Evolutionary conservation across 2,113 vertebrate genomes (phyloP), one percentile per base, ranked within the genome.

Genomic region (Sardina pilchardus): DNA sequence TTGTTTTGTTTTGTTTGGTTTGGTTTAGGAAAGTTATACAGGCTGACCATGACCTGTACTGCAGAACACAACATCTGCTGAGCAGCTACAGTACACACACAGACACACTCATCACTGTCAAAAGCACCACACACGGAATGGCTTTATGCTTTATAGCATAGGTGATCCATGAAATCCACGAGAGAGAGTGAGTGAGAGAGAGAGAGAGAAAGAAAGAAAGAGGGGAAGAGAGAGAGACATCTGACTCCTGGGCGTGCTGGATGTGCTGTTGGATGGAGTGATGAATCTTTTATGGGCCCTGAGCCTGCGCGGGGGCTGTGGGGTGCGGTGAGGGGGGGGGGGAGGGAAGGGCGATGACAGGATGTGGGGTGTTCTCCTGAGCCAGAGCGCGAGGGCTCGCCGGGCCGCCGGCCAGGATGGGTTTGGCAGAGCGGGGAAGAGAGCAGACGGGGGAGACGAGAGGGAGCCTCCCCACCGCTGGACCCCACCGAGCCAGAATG

Each of bases 391-490:
- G 63, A 30, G 63, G 63, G n/a, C 1, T 67, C 26, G 63, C 63
- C 8, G n/a, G 71, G 71, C 71, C 30, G 36, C 7, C 19, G 71
- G 30, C 34, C 71, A 78, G 71, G 71, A 78, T 36, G 71, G 30
- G 26, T 78, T 78, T 78, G 71, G 71, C 71, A 78, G 71, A 78
- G 71, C 30, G 4, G 39, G 30, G 34, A 1, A 17, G 30, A 36
- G 71, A 78, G 34, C 71, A 78, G 71, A 34, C 34, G 34, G 71
- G 71, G 63, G 71, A 36, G 34, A 16, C 71, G 1, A 78, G 71
- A 78, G 71, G 71, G 71, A 78, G 71, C 30, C 71, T 78, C 71
- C 71, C 30, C 71, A 78, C 71, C 71, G 39, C 71, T 71, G 63
- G 63, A 71, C 63, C 63, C 12, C n/a, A 71, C 63, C 2, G 71